Base-by-base conservation (phyloP, 2,113 vertebrate genomes). In the Catharus fuscescens region DNA sequence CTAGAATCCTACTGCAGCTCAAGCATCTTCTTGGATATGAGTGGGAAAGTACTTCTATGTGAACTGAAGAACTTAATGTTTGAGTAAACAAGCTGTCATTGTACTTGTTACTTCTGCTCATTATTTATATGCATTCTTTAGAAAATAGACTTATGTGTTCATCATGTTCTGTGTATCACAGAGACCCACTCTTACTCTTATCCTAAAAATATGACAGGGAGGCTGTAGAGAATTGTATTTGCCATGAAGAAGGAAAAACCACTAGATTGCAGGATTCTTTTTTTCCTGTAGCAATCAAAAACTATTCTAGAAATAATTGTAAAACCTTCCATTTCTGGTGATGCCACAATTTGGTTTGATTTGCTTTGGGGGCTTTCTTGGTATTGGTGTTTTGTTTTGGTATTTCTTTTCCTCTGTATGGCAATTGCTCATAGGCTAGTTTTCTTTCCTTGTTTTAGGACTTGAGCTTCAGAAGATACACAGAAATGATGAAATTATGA, bases 151-250 rank as follows among this genome's bases (percentile, higher is more conserved):
- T 32, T 42, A n/a, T 0, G 0, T 65, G 53, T 28, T 44, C 25
- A 15, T 44, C 15, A 23, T 25, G 6, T 77, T 94, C 38, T n/a
- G 3, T 25, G 13, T 36, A 15, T 85, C 48, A 69, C 45, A 53
- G 23, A 50, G 40, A 26, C 16, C 29, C 73, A 56, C 0, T 1
- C 40, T 72, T 57, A 32, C 0, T 2, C 31, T 38, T 38, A 34
- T 50, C 7, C 34, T 54, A 29, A 57, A 86, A 65, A 66, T 26
- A 21, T 31, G 8, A 56, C 42, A 80, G 31, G 18, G 32, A 79
- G 42, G 42, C 76, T 18, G 14, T 21, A 78, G 26, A 83, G 36
- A 57, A 57, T 16, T 34, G 14, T 53, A 25, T 86, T 92, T 47
- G 10, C 54, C 38, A 52, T 40, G 12, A 73, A 52, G 17, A 18